Conservation (phyloP, 2,888 invertebrate genomes). For the Eristalinus aeneus region DNA sequence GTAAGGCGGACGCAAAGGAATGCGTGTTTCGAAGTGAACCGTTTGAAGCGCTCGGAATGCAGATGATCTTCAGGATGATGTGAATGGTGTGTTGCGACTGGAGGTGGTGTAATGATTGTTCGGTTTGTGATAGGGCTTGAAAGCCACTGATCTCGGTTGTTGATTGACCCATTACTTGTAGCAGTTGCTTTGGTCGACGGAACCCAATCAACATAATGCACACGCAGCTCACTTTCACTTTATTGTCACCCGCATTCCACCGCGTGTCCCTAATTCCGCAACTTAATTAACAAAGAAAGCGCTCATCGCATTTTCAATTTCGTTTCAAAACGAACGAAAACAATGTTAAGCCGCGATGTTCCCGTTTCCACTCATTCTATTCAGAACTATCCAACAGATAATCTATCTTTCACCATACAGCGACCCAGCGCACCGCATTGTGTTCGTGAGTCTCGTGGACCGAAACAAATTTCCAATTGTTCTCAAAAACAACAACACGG, state of each 20-base stretch:
- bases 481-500: conserved; percentile 11
- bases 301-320: background rate
- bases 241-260: background rate
- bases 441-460: conserved; percentile 65
- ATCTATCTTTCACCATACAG: conserved; percentile 7
- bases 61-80: conserved; percentile 21
- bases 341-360: background rate
- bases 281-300: background rate
- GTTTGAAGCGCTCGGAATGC: conserved; percentile 43
- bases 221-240: background rate
- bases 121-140: background rate
- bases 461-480: conserved; percentile 59
- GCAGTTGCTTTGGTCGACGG: no score
- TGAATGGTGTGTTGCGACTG: background rate
- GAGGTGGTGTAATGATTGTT: background rate
- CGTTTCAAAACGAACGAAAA: background rate
- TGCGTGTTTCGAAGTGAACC: conserved; percentile 50
- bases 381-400: background rate
- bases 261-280: background rate
- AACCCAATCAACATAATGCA: no score
- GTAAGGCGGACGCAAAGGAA: conserved; percentile 61
- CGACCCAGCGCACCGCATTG: background rate
- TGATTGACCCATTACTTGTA: no score
- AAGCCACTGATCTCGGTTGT: no score
- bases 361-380: background rate